A percentile compares a stretch with the other conserved stretches of the same genome.
Conservation (phyloP, 2,888 invertebrate species). For the Stenichneumon culpator region DNA sequence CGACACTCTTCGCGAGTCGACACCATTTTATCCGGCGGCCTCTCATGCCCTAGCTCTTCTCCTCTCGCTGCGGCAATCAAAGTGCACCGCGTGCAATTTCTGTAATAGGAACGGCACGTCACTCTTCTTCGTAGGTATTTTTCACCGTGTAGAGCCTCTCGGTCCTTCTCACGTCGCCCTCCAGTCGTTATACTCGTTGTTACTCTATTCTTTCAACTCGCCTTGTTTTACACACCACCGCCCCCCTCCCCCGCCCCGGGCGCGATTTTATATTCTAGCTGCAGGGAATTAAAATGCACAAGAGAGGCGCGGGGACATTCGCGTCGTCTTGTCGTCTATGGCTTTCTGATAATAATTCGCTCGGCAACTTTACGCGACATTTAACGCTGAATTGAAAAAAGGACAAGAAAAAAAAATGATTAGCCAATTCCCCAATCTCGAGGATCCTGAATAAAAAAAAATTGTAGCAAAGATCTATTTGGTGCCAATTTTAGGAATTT, state of each 20-base stretch:
- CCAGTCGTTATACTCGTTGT: conserved; percentile 60
- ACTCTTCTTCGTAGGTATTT: conserved; percentile 48
- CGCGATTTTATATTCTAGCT: conserved; percentile 54
- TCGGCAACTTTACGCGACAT: conserved; percentile 8
- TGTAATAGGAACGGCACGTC: conserved; percentile 64
- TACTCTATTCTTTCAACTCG: conserved; percentile 63
- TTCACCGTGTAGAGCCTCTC: conserved; percentile 52
- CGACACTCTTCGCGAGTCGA: conserved; percentile 30
- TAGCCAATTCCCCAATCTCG: not conserved
- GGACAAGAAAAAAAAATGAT: not conserved
- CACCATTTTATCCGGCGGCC: conserved; percentile 50
- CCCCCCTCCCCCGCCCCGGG: not conserved
- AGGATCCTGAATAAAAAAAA: not conserved
- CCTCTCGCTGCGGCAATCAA: conserved; percentile 52
- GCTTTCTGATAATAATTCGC: conserved; percentile 22
- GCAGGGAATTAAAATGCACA: conserved; percentile 61
- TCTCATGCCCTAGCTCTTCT: conserved; percentile 25
- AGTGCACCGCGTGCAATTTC: conserved; percentile 65
- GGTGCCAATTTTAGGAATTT: not conserved
- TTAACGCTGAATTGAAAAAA: not conserved
- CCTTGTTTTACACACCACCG: not conserved
- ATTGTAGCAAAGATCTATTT: not conserved
- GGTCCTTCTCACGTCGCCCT: conserved; percentile 3
- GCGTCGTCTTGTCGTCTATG: not conserved
- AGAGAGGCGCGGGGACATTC: conserved; percentile 6